Base-by-base conservation (phyloP, 2,888 invertebrate genomes). In the Cremastinae sp. region DNA sequence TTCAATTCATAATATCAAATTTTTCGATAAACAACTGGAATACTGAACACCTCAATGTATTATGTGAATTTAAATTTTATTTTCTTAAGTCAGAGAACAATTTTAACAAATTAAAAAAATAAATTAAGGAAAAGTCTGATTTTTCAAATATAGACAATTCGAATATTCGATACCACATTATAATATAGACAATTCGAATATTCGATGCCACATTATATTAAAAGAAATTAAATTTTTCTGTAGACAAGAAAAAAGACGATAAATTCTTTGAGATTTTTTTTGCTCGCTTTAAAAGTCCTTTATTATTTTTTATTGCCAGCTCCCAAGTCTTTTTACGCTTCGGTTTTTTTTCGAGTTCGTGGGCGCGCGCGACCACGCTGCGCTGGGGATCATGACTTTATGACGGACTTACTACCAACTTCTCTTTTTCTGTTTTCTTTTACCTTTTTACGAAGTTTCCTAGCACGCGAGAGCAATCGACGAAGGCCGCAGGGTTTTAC, bases 401-500 rank as follows among this genome's bases (percentile, higher is more conserved):
- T 66, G 75, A 53, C 70, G 20, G 20, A 53, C 59, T 14, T 59
- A 43, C 49, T 8, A 37, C 39, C 20, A 37, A 62, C 37, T 37
- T 62, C n/a, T n/a, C n/a, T n/a, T 62, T 61, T 58, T 61, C 47
- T 62, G 14, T 10, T 56, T 35, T 28, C 14, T 37, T 14, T 12
- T 35, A 37, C 12, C 16, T 37, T 41, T 43, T 41, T 43, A 22
- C 16, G 41, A 41, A 70, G 14, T 61, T 69, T 18, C 22, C 51
- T 51, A 62, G 59, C 58, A 64, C 75, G 75, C 61, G 62, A 43
- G 62, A 58, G 49, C 28, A 69, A 74, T 62, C 56, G 49, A 49
- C 45, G 58, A 58, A 68, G 72, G 64, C 75, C 72, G 35, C 72
- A 69, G 68, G 58, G 35, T 58, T 76, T 76, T 76, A 69, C 76